Evolutionary conservation across 2,888 invertebrate genomes (phyloP).

Genomic region (Plutella xylostella): DNA sequence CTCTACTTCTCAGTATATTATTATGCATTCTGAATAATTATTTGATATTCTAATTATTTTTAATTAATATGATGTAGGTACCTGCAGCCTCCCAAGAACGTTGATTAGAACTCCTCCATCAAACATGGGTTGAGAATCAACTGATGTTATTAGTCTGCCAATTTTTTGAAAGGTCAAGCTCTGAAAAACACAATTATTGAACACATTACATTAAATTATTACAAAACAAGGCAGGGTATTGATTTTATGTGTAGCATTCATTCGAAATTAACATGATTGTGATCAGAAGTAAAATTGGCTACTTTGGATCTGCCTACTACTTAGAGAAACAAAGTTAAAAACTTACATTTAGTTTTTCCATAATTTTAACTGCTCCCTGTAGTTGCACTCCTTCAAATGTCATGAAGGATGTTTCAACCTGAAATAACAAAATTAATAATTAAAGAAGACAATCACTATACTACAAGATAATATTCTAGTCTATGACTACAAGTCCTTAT

Average conservation of each 20-base stretch:
- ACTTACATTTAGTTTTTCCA: conserved; percentile 94
- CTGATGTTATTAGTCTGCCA: conserved; percentile 89
- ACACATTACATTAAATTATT: no score
- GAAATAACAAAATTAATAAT: conserved; percentile 25
- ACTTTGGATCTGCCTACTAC: no score
- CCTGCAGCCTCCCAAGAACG: conserved; percentile 96
- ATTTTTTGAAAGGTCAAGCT: conserved; percentile 94
- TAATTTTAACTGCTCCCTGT: conserved; percentile 93
- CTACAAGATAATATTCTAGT: no score
- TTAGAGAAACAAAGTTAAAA: no score
- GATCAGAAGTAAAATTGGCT: no score
- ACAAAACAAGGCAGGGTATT: no score
- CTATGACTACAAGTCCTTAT: no score
- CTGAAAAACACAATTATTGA: conserved; percentile 73
- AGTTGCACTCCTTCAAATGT: conserved; percentile 95
- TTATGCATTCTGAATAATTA: background rate
- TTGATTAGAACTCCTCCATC: conserved; percentile 97
- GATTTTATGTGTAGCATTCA: no score
- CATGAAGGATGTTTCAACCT: conserved; percentile 94
- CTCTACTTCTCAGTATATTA: no score
- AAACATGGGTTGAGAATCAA: conserved; percentile 98
- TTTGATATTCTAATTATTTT: background rate
- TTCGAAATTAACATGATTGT: no score
- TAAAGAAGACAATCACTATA: background rate
- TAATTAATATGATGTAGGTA: conserved; percentile 46